Evolutionary conservation across 1,140 invertebrate species (phyloP).

Genomic region (Cydia pomonella): DNA sequence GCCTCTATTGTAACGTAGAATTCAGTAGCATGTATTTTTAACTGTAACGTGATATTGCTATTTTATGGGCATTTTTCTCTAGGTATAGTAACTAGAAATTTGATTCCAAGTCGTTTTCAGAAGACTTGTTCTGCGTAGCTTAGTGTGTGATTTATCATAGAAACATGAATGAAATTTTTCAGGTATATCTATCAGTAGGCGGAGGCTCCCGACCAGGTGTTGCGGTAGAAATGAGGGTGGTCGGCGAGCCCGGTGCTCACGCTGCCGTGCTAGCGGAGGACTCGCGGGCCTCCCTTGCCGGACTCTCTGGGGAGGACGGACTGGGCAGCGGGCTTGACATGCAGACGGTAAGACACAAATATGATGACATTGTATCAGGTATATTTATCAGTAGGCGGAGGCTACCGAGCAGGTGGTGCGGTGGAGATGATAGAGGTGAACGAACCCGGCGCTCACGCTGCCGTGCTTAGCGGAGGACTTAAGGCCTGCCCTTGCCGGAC

Average conservation of each 20-base stretch:
- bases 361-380: conserved; percentile 46
- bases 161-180: conserved; percentile 18
- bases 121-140: neutral
- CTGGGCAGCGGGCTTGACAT: conserved; percentile 64
- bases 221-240: conserved; percentile 59
- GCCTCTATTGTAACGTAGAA: no score
- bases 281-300: conserved; percentile 46
- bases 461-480: conserved; percentile 52
- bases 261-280: conserved; percentile 59
- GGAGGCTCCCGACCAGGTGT: conserved; percentile 56
- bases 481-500: conserved; percentile 49
- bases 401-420: conserved; percentile 57
- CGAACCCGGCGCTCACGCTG: conserved; percentile 56
- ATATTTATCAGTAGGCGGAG: conserved; percentile 50
- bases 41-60: no score
- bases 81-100: no score
- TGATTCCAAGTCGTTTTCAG: no score
- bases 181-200: conserved; percentile 59
- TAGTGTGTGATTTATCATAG: neutral
- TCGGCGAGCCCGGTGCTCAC: conserved; percentile 54
- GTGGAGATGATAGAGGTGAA: conserved; percentile 60
- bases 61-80: no score
- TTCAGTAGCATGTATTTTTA: no score
- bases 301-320: conserved; percentile 51
- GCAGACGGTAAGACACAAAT: conserved; percentile 49